Percentiles rank a stretch among this genome's conserved stretches.
phyloP scores from a whole-genome alignment of 2,113 vertebrate genomes.

The Otolemur garnettii region DNA sequence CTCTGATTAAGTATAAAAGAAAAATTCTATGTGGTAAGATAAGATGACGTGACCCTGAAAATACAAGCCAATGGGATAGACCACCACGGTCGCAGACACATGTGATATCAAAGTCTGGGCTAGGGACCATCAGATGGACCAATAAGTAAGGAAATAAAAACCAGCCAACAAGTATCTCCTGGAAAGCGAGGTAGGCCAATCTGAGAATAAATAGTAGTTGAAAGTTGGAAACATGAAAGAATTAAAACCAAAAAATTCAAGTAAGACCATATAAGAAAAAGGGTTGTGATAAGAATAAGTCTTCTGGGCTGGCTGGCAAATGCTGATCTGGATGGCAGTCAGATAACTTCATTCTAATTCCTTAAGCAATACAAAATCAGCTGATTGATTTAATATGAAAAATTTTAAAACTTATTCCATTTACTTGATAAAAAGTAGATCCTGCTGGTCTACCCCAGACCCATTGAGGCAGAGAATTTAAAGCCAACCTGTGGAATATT shows the following conservation, averaged over 20 bases:
- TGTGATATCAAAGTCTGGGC: no score
- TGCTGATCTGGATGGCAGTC: neutral
- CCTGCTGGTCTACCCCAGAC: neutral
- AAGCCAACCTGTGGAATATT: neutral
- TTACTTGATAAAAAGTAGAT: constrained; percentile 14
- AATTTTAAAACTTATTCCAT: constrained; percentile 40
- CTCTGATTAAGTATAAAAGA: neutral
- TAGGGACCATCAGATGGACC: neutral
- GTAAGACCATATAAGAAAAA: neutral
- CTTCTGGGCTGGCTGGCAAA: neutral
- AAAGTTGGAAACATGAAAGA: neutral
- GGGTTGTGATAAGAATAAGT: neutral
- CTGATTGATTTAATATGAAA: constrained; percentile 45
- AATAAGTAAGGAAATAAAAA: neutral
- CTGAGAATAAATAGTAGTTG: neutral
- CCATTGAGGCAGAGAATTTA: neutral
- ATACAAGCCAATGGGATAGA: neutral
- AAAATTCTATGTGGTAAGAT: neutral
- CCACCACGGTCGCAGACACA: neutral
- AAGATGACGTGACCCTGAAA: neutral
- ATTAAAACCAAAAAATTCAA: neutral
- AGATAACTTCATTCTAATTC: constrained; percentile 11
- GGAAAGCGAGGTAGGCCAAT: neutral
- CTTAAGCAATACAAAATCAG: constrained; percentile 21
- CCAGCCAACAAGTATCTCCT: neutral